Evolutionary conservation across 2,888 invertebrate species (phyloP).

Genomic region (Cantharis lateralis): DNA sequence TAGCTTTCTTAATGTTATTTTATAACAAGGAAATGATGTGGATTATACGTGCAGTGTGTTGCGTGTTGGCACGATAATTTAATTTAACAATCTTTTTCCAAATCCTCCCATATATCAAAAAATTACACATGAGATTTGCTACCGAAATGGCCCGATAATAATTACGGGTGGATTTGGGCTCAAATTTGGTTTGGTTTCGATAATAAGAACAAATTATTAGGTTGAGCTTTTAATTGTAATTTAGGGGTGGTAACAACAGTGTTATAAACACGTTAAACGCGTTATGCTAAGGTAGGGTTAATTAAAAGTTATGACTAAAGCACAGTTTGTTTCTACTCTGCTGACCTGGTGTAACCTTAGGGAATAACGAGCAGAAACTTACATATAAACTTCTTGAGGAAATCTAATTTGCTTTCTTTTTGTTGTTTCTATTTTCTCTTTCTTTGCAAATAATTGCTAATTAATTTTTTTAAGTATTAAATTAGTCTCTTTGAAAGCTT

Average conservation of each 20-base stretch:
- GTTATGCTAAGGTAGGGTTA: conserved; percentile 36
- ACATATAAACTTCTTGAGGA: conserved; percentile 37
- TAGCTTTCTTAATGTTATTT: not conserved
- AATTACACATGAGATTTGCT: not conserved
- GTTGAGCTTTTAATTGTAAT: conserved; percentile 28
- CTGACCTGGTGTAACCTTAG: conserved; percentile 38
- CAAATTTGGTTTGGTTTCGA: not conserved
- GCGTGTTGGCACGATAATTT: not conserved
- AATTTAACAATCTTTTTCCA: not conserved
- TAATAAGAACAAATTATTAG: not conserved
- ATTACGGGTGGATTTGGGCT: not conserved
- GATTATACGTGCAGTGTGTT: not conserved
- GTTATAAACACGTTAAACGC: conserved; percentile 23
- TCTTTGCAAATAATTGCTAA: not conserved
- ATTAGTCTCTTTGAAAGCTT: not conserved
- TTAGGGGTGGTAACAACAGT: conserved; percentile 21
- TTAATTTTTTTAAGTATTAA: not conserved
- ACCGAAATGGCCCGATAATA: not conserved
- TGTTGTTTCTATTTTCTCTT: not conserved
- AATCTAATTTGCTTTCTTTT: not conserved
- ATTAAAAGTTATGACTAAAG: conserved; percentile 43
- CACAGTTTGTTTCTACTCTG: conserved; percentile 39
- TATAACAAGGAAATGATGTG: not conserved
- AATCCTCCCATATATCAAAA: not conserved
- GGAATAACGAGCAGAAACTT: conserved; percentile 36